phyloP scores from a whole-genome alignment of 1,140 invertebrate genomes.

The Drosophila eugracilis region DNA sequence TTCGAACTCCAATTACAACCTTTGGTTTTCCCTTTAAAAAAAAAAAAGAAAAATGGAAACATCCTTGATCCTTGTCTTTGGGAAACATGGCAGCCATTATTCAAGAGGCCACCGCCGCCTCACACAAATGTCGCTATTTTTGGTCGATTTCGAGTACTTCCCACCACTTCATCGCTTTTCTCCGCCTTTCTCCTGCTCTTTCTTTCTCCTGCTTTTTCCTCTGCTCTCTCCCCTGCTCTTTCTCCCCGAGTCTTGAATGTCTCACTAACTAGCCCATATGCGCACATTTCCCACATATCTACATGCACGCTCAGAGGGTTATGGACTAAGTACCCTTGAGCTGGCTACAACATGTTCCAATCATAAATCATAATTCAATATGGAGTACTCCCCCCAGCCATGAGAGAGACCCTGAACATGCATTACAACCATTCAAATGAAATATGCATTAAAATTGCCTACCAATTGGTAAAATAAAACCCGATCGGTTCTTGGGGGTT shows the following conservation, averaged over 20 bases:
- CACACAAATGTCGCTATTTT: constrained; percentile 81
- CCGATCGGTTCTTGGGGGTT: constrained; percentile 44
- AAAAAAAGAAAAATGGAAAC: constrained; percentile 44
- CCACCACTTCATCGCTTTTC: constrained; percentile 61
- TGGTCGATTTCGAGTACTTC: constrained; percentile 52
- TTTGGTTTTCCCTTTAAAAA: constrained; percentile 2
- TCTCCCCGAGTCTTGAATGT: constrained; percentile 54
- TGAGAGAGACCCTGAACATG: constrained; percentile 32
- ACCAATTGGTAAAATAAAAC: constrained; percentile 68
- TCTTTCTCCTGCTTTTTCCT: constrained; percentile 33
- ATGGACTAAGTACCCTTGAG: constrained; percentile 69
- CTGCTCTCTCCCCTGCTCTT: constrained; percentile 12
- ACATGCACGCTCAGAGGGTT: constrained; percentile 1
- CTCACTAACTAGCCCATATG: constrained; percentile 79
- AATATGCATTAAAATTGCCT: constrained; percentile 79
- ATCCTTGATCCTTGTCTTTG: constrained; percentile 55
- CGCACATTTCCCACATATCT: constrained; percentile 67
- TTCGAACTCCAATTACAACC: constrained; percentile 63
- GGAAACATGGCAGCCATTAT: constrained; percentile 62
- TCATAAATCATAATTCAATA: constrained; percentile 83
- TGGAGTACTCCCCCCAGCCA: constrained; percentile 61
- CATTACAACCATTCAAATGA: constrained; percentile 70
- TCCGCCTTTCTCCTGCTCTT: constrained; percentile 20
- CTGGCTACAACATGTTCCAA: constrained; percentile 71
- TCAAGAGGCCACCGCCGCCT: constrained; percentile 61